A percentile compares a stretch with the other conserved stretches of the same genome.
Conservation (phyloP, 2,888 invertebrate genomes). For the Oxystoma pomonae region DNA sequence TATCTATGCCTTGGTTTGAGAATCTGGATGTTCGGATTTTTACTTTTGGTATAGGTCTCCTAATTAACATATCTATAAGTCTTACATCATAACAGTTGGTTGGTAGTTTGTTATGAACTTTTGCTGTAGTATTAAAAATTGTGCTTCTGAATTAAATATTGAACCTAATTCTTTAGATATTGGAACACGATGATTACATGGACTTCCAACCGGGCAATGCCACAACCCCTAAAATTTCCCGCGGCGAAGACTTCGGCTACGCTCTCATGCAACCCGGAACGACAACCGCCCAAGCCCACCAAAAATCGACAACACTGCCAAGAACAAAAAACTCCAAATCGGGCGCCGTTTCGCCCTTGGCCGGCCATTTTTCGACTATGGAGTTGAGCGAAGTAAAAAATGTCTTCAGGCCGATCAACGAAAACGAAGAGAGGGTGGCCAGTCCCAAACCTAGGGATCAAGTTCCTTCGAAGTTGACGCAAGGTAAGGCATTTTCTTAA, state of each 20-base stretch:
- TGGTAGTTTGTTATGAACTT: too few species aligned
- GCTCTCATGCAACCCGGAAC: slow-evolving; percentile 48
- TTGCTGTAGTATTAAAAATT: too few species aligned
- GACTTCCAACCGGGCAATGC: slow-evolving; percentile 38
- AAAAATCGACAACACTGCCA: slow-evolving; percentile 18
- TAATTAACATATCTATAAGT: too few species aligned
- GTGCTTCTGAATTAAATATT: too few species aligned
- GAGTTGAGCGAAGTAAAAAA: slow-evolving; percentile 29
- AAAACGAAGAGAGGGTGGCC: slow-evolving; percentile 23
- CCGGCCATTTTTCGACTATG: slow-evolving; percentile 30
- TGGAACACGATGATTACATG: slow-evolving; percentile 38
- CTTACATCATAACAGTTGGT: too few species aligned
- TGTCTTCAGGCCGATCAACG: slow-evolving; percentile 30
- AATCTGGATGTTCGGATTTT: too few species aligned
- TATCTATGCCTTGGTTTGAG: too few species aligned
- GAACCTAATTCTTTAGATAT: too few species aligned
- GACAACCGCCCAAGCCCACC: slow-evolving; percentile 4
- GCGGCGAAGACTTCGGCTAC: slow-evolving; percentile 38
- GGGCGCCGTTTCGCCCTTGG: slow-evolving; percentile 34
- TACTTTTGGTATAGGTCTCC: too few species aligned
- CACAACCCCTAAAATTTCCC: slow-evolving; percentile 28
- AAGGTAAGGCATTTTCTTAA: too few species aligned
- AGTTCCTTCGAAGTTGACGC: slow-evolving; percentile 17
- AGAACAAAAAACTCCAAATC: slow-evolving; percentile 23
- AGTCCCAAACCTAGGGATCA: slow-evolving; percentile 27